phyloP scores from a whole-genome alignment of 1,140 invertebrate genomes.

The Temnothorax longispinosus region DNA sequence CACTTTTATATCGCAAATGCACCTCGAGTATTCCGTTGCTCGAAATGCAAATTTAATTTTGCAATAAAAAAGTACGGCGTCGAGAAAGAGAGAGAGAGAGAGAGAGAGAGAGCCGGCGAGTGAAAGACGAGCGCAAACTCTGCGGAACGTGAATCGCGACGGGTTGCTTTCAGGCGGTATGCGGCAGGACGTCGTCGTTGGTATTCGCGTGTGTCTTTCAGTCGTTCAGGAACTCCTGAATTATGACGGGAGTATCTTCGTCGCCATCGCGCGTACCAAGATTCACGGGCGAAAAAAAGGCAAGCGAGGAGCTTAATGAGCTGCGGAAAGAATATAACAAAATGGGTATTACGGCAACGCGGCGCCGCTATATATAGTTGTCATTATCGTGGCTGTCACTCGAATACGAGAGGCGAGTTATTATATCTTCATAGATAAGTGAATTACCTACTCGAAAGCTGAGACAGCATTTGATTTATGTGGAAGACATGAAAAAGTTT shows the following conservation, averaged over 20 bases:
- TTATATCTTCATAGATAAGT: neutral
- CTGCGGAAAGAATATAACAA: slow-evolving; percentile 10
- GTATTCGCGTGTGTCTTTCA: slow-evolving; percentile 18
- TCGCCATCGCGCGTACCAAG: slow-evolving; percentile 8
- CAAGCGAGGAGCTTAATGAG: slow-evolving; percentile 13
- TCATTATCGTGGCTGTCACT: neutral
- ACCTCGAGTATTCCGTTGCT: slow-evolving; percentile 22
- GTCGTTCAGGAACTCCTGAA: slow-evolving; percentile 40
- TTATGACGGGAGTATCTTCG: slow-evolving; percentile 38
- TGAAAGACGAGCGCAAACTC: slow-evolving; percentile 15
- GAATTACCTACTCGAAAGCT: neutral
- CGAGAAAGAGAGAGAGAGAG: neutral
- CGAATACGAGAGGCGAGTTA: neutral
- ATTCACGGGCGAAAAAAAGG: slow-evolving; percentile 9
- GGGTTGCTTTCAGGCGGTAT: neutral
- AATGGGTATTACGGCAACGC: neutral
- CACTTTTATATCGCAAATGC: slow-evolving; percentile 20
- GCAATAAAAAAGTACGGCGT: slow-evolving; percentile 41
- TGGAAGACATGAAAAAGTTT: neutral
- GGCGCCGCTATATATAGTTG: neutral
- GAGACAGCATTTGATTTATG: neutral
- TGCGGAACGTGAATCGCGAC: slow-evolving; percentile 18
- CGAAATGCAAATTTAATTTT: slow-evolving; percentile 58
- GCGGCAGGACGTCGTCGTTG: neutral
- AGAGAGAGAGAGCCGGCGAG: neutral